Base-by-base conservation (phyloP, 2,797 vertebrate species). In the Rousettus madagascariensis region DNA sequence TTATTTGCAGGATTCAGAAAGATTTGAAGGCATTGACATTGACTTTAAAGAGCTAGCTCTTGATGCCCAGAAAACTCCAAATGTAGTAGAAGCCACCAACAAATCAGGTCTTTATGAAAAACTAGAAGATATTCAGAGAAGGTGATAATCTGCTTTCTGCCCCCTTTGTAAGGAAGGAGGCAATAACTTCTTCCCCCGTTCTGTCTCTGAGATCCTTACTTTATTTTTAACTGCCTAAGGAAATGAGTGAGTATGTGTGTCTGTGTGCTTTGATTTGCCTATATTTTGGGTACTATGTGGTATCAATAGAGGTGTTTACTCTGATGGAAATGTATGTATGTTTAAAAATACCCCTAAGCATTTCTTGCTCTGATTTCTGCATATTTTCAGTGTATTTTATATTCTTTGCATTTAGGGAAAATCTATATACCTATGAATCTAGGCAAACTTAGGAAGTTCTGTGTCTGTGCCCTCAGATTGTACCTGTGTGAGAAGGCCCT, bases 401-500 rank as follows among this genome's bases (percentile, higher is more conserved):
- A 28, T 28, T 20, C 78, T 63, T 84, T 49, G 30, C 19, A 5
- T 26, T 46, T 38, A 13, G 57, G 30, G 72, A 1, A 8, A 11
- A 0, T 66, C 55, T 38, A 8, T 30, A 2, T 36, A 6, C 38
- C 43, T 75, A 1, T 19, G 26, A 8, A 6, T 51, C 55, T 43
- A 30, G 16, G 16, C 30, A 59, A 38, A 33, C 7, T 91, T 2
- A 68, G 43, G 38, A 88, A n/a, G 59, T 57, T 20, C 72, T 86
- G 1, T 97, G 41, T 82, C 95, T 97, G 84, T 97, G 86, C 97
- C 92, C 89, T 8, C 98, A 99, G 99, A 96, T 97, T 99, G 94
- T 98, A 98, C 91, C 98, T 99, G 2, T 99, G 99, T 98, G 99
- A 99, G 98, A 99, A 99, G 97, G 99, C 99, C 93, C 98, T 99